Conservation (phyloP, 2,888 invertebrate species). For the Rhodophaea formosa region DNA sequence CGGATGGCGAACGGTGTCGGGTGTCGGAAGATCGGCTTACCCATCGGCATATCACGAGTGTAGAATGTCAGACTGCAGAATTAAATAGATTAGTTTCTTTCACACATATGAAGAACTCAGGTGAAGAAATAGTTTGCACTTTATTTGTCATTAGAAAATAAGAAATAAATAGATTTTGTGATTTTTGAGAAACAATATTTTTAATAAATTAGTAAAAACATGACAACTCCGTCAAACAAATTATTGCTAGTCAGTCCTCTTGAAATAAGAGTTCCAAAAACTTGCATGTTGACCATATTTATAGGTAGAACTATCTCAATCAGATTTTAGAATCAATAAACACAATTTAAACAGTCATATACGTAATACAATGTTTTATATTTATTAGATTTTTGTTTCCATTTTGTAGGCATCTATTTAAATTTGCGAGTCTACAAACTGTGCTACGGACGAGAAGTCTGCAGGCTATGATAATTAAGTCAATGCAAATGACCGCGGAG, state of each 20-base stretch:
- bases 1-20: conserved; percentile 58
- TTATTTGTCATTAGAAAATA: too few relatives aligned
- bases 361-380: too few relatives aligned
- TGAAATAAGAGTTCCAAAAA: too few relatives aligned
- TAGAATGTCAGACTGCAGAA: conserved; percentile 53
- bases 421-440: not conserved
- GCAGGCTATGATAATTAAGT: conserved; percentile 55
- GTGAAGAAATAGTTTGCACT: not conserved
- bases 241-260: too few relatives aligned
- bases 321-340: too few relatives aligned
- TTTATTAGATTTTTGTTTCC: too few relatives aligned
- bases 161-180: not conserved
- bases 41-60: conserved; percentile 61
- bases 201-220: too few relatives aligned
- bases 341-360: too few relatives aligned
- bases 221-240: too few relatives aligned
- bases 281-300: too few relatives aligned
- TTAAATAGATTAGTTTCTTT: conserved; percentile 40
- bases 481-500: conserved; percentile 44
- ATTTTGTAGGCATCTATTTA: conserved; percentile 21
- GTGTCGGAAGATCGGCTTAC: conserved; percentile 67
- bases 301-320: too few relatives aligned
- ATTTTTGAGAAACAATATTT: too few relatives aligned
- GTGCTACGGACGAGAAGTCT: conserved; percentile 36
- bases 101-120: not conserved